Conservation (phyloP, 2,113 vertebrate genomes). For the Chiloscyllium plagiosum region DNA sequence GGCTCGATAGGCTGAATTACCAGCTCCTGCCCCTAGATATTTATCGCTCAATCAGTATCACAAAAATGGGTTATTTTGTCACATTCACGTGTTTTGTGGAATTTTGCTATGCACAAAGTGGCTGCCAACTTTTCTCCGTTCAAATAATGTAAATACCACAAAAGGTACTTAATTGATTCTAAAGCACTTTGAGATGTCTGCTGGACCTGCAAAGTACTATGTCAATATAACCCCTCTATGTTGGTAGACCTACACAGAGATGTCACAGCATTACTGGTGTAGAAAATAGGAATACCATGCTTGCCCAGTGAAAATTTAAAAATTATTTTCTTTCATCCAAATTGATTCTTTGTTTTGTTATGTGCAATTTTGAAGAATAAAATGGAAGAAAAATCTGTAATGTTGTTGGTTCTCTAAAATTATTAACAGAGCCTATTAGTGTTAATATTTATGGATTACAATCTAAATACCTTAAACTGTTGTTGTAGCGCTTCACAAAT, state of each 20-base stretch:
- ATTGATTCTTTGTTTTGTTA: neutral
- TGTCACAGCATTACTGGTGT: neutral
- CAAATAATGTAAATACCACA: neutral
- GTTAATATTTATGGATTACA: neutral
- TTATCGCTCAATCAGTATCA: too few relatives aligned
- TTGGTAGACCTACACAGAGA: neutral
- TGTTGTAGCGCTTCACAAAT: conserved; percentile 93
- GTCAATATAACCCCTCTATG: neutral
- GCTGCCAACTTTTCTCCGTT: too few relatives aligned
- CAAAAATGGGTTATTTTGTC: too few relatives aligned
- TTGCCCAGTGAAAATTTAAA: neutral
- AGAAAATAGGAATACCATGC: neutral
- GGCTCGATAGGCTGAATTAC: too few relatives aligned
- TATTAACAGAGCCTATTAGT: neutral
- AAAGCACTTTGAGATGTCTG: neutral
- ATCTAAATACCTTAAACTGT: neutral
- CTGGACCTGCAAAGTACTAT: neutral
- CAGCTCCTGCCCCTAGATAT: too few relatives aligned
- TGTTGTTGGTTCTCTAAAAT: neutral
- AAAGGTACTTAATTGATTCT: neutral
- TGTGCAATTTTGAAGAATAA: neutral
- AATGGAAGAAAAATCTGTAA: neutral
- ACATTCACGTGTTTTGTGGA: too few relatives aligned
- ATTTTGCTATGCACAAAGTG: too few relatives aligned
- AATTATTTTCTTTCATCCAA: neutral